Evolutionary conservation across 2,113 vertebrate genomes (phyloP), one percentile per base, ranked within the genome.

Genomic region (Mionectes macconnelli): DNA sequence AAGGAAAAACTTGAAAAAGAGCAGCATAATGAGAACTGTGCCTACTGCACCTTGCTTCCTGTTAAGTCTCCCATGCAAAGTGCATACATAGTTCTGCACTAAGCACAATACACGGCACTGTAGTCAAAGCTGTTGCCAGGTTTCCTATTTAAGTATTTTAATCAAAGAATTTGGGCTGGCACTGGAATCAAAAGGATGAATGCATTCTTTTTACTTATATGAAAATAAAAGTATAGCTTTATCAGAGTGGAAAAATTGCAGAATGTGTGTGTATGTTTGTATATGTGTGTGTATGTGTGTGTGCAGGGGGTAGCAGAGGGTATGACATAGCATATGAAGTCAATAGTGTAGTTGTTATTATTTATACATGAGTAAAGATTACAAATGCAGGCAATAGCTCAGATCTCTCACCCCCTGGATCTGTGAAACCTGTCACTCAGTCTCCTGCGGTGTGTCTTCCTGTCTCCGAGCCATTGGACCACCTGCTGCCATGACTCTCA

Each of bases 311-410:
- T 97, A 97, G 97, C 95, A 97, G 97, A 97, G 98, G 97, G 96
- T 97, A 96, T 98, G 98, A 98, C 98, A 98, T 96, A 98, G 98
- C 97, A 97, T 97, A 98, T 95, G 98, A 98, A 98, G 98, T 98
- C 98, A 98, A 97, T 98, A 97, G 98, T 91, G 96, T 98, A 97
- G 97, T 98, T 98, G 98, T 97, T 98, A 98, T 98, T 98, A 98
- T 98, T 98, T 98, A 98, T 98, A 98, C 98, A 98, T 98, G 98
- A 98, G 98, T 98, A 97, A 98, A 98, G 98, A 98, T 98, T 98
- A 98, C 98, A 98, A 98, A 98, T 98, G 98, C 98, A 98, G 98
- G 98, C 98, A 97, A 97, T 97, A 98, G 98, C 98, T 98, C 98
- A 98, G 98, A 98, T 98, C 98, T 98, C 98, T 98, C 97, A 97